Conservation (phyloP, 1,140 invertebrate genomes). For the Calephelis nemesis region DNA sequence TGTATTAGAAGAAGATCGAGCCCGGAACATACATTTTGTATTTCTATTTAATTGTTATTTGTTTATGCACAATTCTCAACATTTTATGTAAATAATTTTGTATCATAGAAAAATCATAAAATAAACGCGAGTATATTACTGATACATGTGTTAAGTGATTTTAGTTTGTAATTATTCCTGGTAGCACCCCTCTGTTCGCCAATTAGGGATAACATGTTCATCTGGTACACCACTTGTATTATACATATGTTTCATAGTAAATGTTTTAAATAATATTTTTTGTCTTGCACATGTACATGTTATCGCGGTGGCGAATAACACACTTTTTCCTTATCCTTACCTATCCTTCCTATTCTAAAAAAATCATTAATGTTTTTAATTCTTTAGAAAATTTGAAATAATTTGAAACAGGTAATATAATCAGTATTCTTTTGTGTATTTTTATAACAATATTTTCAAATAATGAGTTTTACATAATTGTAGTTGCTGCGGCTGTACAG, state of each 20-base stretch:
- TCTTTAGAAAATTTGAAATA: not conserved
- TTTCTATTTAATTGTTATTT: constrained; percentile 80
- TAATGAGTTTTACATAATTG: constrained; percentile 32
- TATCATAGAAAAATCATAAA: constrained; percentile 79
- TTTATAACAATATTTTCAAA: constrained; percentile 17
- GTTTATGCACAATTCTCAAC: constrained; percentile 80
- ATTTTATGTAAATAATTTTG: constrained; percentile 81
- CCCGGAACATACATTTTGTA: constrained; percentile 72
- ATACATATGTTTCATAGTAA: constrained; percentile 30
- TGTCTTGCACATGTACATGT: constrained; percentile 64
- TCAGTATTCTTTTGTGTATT: constrained; percentile 16
- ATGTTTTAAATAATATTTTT: constrained; percentile 30
- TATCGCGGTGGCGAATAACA: constrained; percentile 60
- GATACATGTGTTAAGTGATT: constrained; percentile 78
- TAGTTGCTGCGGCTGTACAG: constrained; percentile 74
- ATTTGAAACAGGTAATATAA: constrained; percentile 10
- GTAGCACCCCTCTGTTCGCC: constrained; percentile 80
- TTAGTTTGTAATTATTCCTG: constrained; percentile 80
- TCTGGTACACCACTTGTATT: constrained; percentile 28
- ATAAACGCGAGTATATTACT: constrained; percentile 81
- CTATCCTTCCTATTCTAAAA: constrained; percentile 31
- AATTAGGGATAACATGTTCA: constrained; percentile 78
- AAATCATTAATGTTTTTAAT: not conserved
- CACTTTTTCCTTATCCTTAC: constrained; percentile 52
- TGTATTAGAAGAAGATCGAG: constrained; percentile 71